These are phyloP conservation scores for Epistrophe eligans DNA, from an alignment of 2,888 invertebrate species.

Conservation along the genomic window DNA sequence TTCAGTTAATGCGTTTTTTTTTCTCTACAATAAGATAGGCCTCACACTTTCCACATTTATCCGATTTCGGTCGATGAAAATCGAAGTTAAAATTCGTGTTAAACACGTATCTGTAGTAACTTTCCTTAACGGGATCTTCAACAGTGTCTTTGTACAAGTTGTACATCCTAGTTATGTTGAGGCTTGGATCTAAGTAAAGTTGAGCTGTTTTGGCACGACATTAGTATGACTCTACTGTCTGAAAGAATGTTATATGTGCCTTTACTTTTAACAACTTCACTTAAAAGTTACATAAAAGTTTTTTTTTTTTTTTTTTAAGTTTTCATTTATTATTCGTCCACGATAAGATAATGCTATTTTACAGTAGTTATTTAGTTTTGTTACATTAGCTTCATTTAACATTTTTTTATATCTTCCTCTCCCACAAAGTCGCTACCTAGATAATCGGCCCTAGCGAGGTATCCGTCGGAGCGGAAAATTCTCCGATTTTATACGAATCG, in stretches of 20 bases:
- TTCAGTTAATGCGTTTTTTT: constrained; percentile 27
- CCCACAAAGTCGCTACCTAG: no score
- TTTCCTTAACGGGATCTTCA: constrained; percentile 10
- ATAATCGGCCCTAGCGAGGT: no score
- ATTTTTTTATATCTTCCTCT: no score
- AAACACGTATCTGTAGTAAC: neutral
- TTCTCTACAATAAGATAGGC: constrained; percentile 35
- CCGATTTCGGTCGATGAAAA: constrained; percentile 50
- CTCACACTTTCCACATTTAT: constrained; percentile 49
- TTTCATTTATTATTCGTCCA: no score
- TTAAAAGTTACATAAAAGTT: no score
- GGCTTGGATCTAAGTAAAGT: neutral
- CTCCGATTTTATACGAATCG: no score
- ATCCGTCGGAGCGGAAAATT: no score
- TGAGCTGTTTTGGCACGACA: constrained; percentile 7
- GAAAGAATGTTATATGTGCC: neutral
- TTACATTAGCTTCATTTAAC: no score
- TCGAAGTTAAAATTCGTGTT: constrained; percentile 37
- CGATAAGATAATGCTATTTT: no score
- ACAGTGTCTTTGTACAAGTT: neutral
- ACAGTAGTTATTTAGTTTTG: no score
- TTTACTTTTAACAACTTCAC: neutral
- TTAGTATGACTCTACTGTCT: constrained; percentile 16
- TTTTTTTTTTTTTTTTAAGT: no score
- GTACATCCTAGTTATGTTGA: constrained; percentile 9